Base-by-base conservation (phyloP, 2,888 invertebrate species). In the Hofmannophila pseudospretella region DNA sequence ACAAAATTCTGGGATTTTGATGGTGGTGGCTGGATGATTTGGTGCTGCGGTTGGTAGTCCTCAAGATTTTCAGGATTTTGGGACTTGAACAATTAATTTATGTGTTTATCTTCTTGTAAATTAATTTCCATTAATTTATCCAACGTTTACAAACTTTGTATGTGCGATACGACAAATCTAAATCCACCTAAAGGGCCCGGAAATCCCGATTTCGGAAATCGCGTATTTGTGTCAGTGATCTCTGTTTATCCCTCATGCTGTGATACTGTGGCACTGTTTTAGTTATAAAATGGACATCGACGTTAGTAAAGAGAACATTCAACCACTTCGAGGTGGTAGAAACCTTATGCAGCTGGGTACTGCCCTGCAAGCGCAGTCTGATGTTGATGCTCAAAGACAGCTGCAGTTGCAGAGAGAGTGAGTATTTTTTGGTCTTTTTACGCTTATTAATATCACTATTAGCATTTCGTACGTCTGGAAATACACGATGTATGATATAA, bases 251-350 rank as follows among this genome's bases (percentile, higher is more conserved):
- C 65, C 72, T 73, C 66, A 79, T 79, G 79, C 67, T 70, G 71
- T 79, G 72, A 76, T 74, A 74, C 55, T 70, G 73, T 62, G 61
- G 60, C 56, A 54, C 40, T 62, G 62, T 54, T 66, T 64, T 62
- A 62, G 57, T 68, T 68, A 49, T 87, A 89, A 85, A 60, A 93
- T 93, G 93, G 91, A 93, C 84, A 91, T 93, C 74, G 92, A 92
- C 79, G 82, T 89, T 59, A 92, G 93, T 58, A 98, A 98, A 81
- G 98, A 98, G 87, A 98, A 98, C 80, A 97, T 98, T 59, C 96
- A 96, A 71, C 98, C 98, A 33, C 82, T 98, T 48, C 91, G 93
- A 56, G 93, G 94, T 54, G 98, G 98, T 27, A 90, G 98, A 57
- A 94, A 95, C 77, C 91, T 92, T 40, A 86, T 90, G 37, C 92